These are phyloP conservation scores for Oligia latruncula DNA, from an alignment of 2,888 invertebrate genomes.

Conservation along the genomic window DNA sequence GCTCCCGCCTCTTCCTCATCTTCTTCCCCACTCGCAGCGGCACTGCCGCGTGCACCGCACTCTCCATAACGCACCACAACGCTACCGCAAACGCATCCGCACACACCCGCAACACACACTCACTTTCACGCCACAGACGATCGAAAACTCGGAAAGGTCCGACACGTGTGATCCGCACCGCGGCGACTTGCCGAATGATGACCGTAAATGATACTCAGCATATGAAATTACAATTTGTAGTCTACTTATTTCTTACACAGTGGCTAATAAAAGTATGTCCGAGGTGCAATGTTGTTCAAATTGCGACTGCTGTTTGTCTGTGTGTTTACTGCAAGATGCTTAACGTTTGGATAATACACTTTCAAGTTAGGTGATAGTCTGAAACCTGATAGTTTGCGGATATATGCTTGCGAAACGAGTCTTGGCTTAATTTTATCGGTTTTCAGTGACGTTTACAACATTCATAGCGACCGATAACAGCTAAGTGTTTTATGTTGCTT, in stretches of 20 bases:
- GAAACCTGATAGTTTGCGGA: neutral
- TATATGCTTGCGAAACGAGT: slow-evolving; percentile 27
- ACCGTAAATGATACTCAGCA: slow-evolving; percentile 67
- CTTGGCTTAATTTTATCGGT: slow-evolving; percentile 40
- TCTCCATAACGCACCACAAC: slow-evolving; percentile 82
- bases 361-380: slow-evolving; percentile 13
- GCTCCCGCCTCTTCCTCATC: slow-evolving; percentile 94
- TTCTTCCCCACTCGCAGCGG: slow-evolving; percentile 93
- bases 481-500: slow-evolving; percentile 15
- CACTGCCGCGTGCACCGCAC: slow-evolving; percentile 91
- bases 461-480: slow-evolving; percentile 49
- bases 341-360: slow-evolving; percentile 16
- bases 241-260: slow-evolving; percentile 57
- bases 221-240: slow-evolving; percentile 68
- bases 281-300: slow-evolving; percentile 48
- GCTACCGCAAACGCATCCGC: slow-evolving; percentile 86
- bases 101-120: slow-evolving; percentile 61
- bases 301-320: slow-evolving; percentile 61
- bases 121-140: slow-evolving; percentile 72
- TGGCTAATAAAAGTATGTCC: slow-evolving; percentile 63
- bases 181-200: slow-evolving; percentile 80
- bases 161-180: slow-evolving; percentile 75
- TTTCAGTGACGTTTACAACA: slow-evolving; percentile 36
- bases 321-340: slow-evolving; percentile 31
- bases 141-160: slow-evolving; percentile 57